Evolutionary conservation across 2,888 invertebrate species (phyloP).

Genomic region (Buathra laborator): DNA sequence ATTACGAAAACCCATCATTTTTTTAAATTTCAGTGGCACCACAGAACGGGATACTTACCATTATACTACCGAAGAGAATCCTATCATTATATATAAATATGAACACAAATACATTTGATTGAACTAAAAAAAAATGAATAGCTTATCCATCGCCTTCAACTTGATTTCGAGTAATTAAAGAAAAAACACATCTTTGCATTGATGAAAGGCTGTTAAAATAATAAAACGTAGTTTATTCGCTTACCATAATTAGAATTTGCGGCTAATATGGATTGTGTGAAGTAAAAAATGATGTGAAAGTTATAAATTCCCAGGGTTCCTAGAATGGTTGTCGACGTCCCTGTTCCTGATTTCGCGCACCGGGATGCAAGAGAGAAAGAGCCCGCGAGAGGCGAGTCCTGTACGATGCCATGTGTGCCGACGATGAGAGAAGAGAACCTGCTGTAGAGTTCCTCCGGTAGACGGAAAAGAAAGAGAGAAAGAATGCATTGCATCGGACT

Average conservation of each 20-base stretch:
- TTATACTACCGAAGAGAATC: neutral
- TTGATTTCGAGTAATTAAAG: no score
- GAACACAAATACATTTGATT: neutral
- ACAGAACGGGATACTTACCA: no score
- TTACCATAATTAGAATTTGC: neutral
- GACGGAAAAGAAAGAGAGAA: conserved; percentile 62
- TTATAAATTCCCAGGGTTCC: conserved; percentile 52
- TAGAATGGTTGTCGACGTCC: conserved; percentile 41
- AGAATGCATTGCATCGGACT: conserved; percentile 68
- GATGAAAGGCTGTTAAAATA: neutral
- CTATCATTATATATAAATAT: neutral
- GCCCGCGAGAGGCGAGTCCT: conserved; percentile 42
- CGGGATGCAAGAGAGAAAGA: conserved; percentile 57
- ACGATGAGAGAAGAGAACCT: conserved; percentile 61
- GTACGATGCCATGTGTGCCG: conserved; percentile 57
- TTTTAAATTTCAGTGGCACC: no score
- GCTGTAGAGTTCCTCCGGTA: conserved; percentile 47
- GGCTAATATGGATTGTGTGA: no score
- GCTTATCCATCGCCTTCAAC: neutral
- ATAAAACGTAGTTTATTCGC: neutral
- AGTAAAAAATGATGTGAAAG: neutral
- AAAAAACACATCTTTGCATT: neutral
- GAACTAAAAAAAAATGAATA: neutral
- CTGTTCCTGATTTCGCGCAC: conserved; percentile 66
- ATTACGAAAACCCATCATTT: no score